Evolutionary conservation across 2,888 invertebrate genomes (phyloP), one percentile per base, ranked within the genome.

Genomic region (Pterostichus madidus): DNA sequence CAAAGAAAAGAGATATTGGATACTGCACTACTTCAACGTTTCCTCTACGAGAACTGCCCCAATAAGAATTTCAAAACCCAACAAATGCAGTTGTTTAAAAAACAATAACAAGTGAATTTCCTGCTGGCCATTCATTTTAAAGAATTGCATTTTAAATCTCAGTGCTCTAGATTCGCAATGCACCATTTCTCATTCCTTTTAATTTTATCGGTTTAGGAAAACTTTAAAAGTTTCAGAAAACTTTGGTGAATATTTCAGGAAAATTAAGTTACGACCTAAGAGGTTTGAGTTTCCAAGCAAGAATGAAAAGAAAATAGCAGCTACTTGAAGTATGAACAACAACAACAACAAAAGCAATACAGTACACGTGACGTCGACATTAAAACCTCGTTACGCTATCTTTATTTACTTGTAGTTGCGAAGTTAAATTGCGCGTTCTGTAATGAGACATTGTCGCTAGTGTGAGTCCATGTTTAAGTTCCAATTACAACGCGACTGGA

Each of bases 311-410:
- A 49, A 44, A 39, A 46, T 78, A 44, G 56, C 78, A 44, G 56
- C 39, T 15, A 53, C 56, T 44, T 59, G 17, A 6, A 24, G 17
- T 17, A 46, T 24, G 52, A 39, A 77, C 68, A 71, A 71, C 68
- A 71, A 35, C 35, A 35, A 39, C 39, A 39, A 56, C 56, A 56
- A 56, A 39, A 71, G 68, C 44, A 71, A 44, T 44, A 44, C 8
- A 44, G 13, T 8, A 52, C 35, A 44, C 46, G 78, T 44, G 78
- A 78, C 61, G 35, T 53, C n/a, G 17, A 78, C 78, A 78, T 78
- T 78, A 61, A 78, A 78, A 78, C 59, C 78, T 78, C 78, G 61
- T 78, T 61, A 78, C 31, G 56, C 56, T 78, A 78, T 78, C 78
- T 56, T 35, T 78, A 78, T 78, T 78, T 78, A 78, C 39, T 61